Conservation (phyloP, 1,140 invertebrate genomes). For the Drosophila mojavensis region DNA sequence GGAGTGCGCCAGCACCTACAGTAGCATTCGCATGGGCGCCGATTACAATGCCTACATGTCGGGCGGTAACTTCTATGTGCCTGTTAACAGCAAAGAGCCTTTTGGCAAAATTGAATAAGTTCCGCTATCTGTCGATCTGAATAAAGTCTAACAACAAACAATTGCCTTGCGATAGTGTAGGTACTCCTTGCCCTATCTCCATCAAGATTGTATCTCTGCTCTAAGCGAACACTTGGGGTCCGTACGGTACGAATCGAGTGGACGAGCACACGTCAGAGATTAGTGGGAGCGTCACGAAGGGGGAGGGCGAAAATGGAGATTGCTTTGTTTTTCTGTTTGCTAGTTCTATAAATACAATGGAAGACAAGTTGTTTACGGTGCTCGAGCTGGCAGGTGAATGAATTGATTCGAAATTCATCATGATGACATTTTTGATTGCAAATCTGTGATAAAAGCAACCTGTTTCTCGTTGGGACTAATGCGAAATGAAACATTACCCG, state of each 20-base stretch:
- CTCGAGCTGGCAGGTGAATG: slow-evolving; percentile 14
- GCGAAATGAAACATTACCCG: slow-evolving; percentile 34
- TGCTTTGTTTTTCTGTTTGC: neutral
- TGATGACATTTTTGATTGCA: slow-evolving; percentile 11
- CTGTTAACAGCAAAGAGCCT: slow-evolving; percentile 18
- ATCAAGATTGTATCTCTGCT: slow-evolving; percentile 6
- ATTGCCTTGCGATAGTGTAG: slow-evolving; percentile 8
- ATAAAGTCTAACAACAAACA: slow-evolving; percentile 7
- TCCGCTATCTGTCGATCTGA: neutral
- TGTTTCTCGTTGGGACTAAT: neutral
- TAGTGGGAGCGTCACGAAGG: neutral
- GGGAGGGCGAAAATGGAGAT: neutral
- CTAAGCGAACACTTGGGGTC: slow-evolving; percentile 14
- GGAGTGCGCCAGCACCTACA: slow-evolving; percentile 47
- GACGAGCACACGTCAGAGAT: slow-evolving; percentile 29
- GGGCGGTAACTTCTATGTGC: slow-evolving; percentile 48
- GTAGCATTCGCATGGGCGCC: slow-evolving; percentile 50
- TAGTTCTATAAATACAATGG: slow-evolving; percentile 15
- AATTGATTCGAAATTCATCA: slow-evolving; percentile 11
- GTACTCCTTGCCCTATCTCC: slow-evolving; percentile 11
- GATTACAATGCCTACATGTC: slow-evolving; percentile 27
- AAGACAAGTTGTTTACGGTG: slow-evolving; percentile 17
- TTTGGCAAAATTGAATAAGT: slow-evolving; percentile 32
- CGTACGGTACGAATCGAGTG: slow-evolving; percentile 14
- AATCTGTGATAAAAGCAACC: slow-evolving; percentile 5